Conservation (phyloP, 1,140 invertebrate genomes). For the Lucilia cuprina region DNA sequence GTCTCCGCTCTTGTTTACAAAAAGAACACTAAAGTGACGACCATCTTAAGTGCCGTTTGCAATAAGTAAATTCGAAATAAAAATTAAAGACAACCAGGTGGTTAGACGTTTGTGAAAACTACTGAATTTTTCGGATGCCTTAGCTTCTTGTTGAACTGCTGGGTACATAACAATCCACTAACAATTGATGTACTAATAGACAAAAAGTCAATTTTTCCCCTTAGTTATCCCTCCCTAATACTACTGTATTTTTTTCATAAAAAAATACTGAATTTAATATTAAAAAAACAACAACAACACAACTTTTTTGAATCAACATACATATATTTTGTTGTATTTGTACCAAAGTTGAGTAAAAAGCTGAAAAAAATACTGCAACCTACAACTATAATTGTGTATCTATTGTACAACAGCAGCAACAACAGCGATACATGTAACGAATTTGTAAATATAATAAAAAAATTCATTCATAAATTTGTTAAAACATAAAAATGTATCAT, state of each 20-base stretch:
- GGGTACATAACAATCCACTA: too few species aligned
- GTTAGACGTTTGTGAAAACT: too few species aligned
- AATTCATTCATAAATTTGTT: slow-evolving; percentile 35
- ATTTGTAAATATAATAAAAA: slow-evolving; percentile 18
- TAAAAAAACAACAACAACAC: not conserved
- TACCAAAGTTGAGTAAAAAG: not conserved
- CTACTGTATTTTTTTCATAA: not conserved
- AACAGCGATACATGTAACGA: slow-evolving; percentile 24
- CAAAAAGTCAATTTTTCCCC: too few species aligned
- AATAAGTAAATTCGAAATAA: too few species aligned
- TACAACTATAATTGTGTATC: not conserved
- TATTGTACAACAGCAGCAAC: not conserved
- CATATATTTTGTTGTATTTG: not conserved
- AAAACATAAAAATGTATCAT: not conserved
- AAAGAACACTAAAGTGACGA: too few species aligned
- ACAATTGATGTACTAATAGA: too few species aligned
- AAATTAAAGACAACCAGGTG: too few species aligned
- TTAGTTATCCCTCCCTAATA: not conserved
- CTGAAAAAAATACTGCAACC: not conserved
- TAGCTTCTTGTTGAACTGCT: too few species aligned
- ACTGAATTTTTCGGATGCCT: too few species aligned
- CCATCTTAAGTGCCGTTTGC: too few species aligned
- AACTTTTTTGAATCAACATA: not conserved
- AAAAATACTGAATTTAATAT: slow-evolving; percentile 24
- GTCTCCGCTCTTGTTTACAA: too few species aligned